These are phyloP conservation scores for Anniella stebbinsi DNA, from an alignment of 2,797 vertebrate genomes.

Conservation along the genomic window DNA sequence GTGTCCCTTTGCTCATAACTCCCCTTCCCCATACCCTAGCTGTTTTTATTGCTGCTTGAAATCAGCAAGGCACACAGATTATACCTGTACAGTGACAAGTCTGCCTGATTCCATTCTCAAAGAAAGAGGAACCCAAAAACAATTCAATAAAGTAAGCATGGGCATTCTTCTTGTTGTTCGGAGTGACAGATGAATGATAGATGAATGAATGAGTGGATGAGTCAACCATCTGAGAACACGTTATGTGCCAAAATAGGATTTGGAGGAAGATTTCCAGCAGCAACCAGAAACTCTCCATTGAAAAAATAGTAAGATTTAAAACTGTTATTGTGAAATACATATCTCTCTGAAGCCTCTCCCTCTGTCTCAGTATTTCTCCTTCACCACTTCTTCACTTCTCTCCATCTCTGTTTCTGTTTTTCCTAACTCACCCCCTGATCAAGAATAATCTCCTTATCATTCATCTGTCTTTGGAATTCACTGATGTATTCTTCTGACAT, in stretches of 20 bases:
- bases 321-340: not conserved
- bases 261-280: not conserved
- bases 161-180: not conserved
- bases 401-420: not conserved
- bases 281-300: not conserved
- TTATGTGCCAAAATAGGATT: not conserved
- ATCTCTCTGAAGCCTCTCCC: not conserved
- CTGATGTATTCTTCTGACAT: no score
- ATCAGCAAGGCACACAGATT: not conserved
- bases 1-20: not conserved
- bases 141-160: not conserved
- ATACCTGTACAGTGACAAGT: no score
- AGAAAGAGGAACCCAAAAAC: not conserved
- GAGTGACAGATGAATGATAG: not conserved
- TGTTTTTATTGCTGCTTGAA: not conserved
- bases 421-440: no score
- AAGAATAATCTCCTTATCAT: not conserved
- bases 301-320: no score
- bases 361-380: not conserved
- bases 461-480: not conserved
- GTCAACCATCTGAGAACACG: not conserved
- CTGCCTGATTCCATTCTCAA: not conserved
- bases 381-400: no score
- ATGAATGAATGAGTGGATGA: no score
- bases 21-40: not conserved